Evolutionary conservation across 2,888 invertebrate genomes (phyloP).

Genomic region (Dioctria rufipes): DNA sequence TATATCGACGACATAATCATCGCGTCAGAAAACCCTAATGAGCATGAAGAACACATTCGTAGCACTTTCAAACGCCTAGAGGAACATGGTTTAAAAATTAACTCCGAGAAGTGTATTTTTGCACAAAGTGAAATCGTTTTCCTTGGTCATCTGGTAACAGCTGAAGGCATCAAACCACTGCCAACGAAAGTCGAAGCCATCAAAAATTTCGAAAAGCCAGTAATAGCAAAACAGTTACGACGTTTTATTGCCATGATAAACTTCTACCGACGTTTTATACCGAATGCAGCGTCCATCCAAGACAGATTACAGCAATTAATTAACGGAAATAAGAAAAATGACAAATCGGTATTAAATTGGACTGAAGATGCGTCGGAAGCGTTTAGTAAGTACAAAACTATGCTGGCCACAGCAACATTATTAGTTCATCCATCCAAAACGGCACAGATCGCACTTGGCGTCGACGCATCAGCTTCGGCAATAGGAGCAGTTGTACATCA

Average conservation of each 20-base stretch:
- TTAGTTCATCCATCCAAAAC: background rate
- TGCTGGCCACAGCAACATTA: background rate
- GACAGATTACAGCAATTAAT: conserved; percentile 6
- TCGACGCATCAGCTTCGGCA: background rate
- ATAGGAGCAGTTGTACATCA: background rate
- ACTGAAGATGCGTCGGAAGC: background rate
- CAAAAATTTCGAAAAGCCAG: background rate
- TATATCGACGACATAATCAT: conserved; percentile 64
- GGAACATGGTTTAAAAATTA: conserved; percentile 4
- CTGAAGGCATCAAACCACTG: too few relatives aligned
- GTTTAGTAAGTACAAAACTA: background rate
- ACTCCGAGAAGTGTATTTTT: conserved; percentile 5
- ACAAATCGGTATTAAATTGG: background rate
- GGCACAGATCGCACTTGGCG: background rate
- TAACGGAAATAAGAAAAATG: conserved; percentile 13
- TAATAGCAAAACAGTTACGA: conserved; percentile 6
- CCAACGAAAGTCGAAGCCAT: too few relatives aligned
- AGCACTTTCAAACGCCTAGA: background rate
- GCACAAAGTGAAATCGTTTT: background rate
- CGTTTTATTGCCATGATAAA: too few relatives aligned
- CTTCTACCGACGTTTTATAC: too few relatives aligned
- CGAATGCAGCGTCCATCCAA: background rate
- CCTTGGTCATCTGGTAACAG: background rate
- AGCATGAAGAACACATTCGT: background rate
- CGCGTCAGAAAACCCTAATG: conserved; percentile 10